phyloP scores from a whole-genome alignment of 2,113 vertebrate genomes.

The Gallinago undulata region DNA sequence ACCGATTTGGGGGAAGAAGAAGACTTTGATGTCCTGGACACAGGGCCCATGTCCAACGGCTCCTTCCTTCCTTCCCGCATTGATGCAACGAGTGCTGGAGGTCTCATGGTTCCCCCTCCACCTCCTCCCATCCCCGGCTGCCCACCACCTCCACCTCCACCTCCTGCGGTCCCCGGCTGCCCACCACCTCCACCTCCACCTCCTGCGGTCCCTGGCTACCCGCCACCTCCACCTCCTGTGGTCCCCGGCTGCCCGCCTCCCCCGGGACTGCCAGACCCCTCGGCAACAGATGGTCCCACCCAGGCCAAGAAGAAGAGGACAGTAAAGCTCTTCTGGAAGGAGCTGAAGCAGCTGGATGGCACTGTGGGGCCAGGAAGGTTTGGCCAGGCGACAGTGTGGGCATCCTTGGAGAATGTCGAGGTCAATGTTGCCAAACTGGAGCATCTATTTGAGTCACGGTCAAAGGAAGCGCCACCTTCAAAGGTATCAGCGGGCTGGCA shows the following conservation, averaged over 20 bases:
- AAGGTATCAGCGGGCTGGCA: constrained; percentile 78
- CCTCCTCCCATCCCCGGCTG: constrained; percentile 16
- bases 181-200: constrained; percentile 28
- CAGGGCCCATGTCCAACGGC: constrained; percentile 57
- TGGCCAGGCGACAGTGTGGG: constrained; percentile 88
- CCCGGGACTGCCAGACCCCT: not conserved
- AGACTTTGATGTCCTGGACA: constrained; percentile 87
- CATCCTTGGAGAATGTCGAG: constrained; percentile 84
- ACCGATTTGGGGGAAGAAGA: constrained; percentile 93
- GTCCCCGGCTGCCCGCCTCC: not conserved
- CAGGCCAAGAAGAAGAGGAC: constrained; percentile 88
- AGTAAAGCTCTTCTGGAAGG: constrained; percentile 95
- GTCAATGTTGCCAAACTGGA: constrained; percentile 87
- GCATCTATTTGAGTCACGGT: constrained; percentile 93
- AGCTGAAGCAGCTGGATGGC: constrained; percentile 82
- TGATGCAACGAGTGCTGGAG: not conserved
- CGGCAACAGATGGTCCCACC: constrained; percentile 17
- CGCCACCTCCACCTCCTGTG: too few species aligned
- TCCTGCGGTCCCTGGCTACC: constrained; percentile 7
- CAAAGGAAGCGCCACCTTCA: constrained; percentile 83
- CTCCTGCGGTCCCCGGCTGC: not conserved
- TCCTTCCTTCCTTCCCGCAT: constrained; percentile 1
- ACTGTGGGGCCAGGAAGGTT: constrained; percentile 74
- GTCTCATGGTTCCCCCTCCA: constrained; percentile 47
- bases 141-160: constrained; percentile 71